These are phyloP conservation scores for Polyploca ridens DNA, from an alignment of 2,888 invertebrate genomes.

Conservation along the genomic window DNA sequence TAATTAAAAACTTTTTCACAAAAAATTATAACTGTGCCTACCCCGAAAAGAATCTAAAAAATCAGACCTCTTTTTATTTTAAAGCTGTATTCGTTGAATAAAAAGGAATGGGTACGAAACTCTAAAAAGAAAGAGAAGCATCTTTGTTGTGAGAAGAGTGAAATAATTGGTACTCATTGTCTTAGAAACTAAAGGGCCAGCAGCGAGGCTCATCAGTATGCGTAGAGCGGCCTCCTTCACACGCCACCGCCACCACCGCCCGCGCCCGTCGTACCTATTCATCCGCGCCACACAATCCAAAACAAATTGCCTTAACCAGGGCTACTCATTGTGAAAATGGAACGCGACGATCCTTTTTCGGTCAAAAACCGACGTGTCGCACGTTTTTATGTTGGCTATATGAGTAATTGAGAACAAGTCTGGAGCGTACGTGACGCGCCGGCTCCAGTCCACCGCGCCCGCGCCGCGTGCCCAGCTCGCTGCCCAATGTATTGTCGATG, in stretches of 20 bases:
- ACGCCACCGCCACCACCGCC: slow-evolving; percentile 52
- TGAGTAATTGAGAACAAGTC: slow-evolving; percentile 61
- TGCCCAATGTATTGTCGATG: slow-evolving; percentile 38
- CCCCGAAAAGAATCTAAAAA: too few species aligned
- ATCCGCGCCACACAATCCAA: slow-evolving; percentile 66
- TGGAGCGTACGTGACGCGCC: slow-evolving; percentile 39
- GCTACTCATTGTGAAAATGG: slow-evolving; percentile 57
- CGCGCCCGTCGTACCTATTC: slow-evolving; percentile 55
- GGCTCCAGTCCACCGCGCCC: slow-evolving; percentile 16
- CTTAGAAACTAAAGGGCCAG: slow-evolving; percentile 38
- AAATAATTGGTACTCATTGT: slow-evolving; percentile 61
- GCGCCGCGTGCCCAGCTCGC: slow-evolving; percentile 14
- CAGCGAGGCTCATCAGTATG: slow-evolving; percentile 65
- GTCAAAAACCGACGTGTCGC: slow-evolving; percentile 51
- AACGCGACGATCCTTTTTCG: slow-evolving; percentile 55
- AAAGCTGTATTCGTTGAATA: not conserved
- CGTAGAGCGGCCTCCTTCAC: slow-evolving; percentile 44
- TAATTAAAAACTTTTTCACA: too few species aligned
- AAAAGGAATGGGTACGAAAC: too few species aligned
- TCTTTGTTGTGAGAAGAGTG: slow-evolving; percentile 49
- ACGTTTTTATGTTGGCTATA: slow-evolving; percentile 52
- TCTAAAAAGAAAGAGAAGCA: slow-evolving; percentile 40
- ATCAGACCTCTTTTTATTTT: too few species aligned
- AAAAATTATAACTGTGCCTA: too few species aligned
- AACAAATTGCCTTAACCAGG: slow-evolving; percentile 72